phyloP scores from a whole-genome alignment of 2,113 vertebrate species.

The Prionailurus viverrinus region DNA sequence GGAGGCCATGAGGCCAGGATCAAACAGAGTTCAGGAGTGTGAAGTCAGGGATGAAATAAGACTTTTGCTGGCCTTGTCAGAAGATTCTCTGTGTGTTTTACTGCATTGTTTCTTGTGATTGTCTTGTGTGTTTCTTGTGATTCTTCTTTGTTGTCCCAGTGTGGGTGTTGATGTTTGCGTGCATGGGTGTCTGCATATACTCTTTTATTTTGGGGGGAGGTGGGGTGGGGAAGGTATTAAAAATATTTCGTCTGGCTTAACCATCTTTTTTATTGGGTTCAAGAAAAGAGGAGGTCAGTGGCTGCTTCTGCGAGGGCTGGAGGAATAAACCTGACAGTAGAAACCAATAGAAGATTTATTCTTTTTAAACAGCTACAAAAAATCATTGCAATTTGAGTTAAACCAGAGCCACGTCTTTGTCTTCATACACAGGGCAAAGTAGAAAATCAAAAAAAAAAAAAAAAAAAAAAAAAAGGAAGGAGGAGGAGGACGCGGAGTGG shows the following conservation, averaged over 20 bases:
- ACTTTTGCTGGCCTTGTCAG: constrained; percentile 50
- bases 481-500: too few species aligned
- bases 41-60: constrained; percentile 70
- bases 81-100: constrained; percentile 52
- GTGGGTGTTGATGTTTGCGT: not conserved
- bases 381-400: constrained; percentile 34
- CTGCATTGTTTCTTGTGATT: constrained; percentile 30
- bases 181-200: not conserved
- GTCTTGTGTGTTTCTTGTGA: not conserved
- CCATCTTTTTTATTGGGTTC: constrained; percentile 19
- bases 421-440: not conserved
- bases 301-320: not conserved
- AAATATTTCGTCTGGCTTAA: constrained; percentile 26
- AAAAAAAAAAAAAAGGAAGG: not conserved
- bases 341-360: constrained; percentile 10
- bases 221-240: not conserved
- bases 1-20: constrained; percentile 38
- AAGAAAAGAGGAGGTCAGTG: not conserved
- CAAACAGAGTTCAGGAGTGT: constrained; percentile 70
- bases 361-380: constrained; percentile 20
- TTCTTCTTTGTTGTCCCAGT: not conserved
- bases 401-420: constrained; percentile 28
- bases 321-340: constrained; percentile 21
- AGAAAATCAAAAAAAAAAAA: not conserved
- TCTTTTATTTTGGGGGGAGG: not conserved